Evolutionary conservation across 2,113 vertebrate species (phyloP).

Genomic region (Centropus unirufus): DNA sequence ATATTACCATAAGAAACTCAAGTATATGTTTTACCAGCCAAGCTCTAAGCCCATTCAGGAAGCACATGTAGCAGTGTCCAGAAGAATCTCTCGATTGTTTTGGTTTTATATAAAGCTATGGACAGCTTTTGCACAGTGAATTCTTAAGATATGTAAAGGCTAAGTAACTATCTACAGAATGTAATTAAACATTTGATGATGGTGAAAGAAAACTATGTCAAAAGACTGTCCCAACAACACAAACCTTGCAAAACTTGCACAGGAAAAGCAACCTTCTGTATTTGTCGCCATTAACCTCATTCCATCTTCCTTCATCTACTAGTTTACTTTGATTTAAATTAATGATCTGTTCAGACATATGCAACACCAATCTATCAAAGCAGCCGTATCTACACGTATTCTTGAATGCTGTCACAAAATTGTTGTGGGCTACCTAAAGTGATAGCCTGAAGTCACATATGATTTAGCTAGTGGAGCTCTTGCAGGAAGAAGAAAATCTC

Average conservation of each 20-base stretch:
- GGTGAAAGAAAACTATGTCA: constrained; percentile 9
- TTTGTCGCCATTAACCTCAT: constrained; percentile 20
- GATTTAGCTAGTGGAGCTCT: background rate
- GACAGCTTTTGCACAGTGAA: constrained; percentile 10
- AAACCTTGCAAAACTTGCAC: constrained; percentile 19
- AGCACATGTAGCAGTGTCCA: background rate
- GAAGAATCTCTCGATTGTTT: constrained; percentile 26
- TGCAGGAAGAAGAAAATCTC: background rate
- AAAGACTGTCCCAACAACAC: background rate
- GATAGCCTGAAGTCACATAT: background rate
- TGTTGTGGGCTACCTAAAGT: background rate
- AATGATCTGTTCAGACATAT: background rate
- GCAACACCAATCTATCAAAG: background rate
- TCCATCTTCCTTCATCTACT: background rate
- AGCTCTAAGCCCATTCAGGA: background rate
- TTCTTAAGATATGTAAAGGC: constrained; percentile 23
- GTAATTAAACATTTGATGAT: constrained; percentile 49
- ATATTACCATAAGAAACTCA: constrained; percentile 14
- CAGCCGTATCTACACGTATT: background rate
- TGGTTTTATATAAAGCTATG: background rate
- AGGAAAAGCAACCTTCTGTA: background rate
- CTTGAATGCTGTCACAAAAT: background rate
- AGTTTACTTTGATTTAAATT: constrained; percentile 25
- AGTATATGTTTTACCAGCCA: background rate
- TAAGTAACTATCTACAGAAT: constrained; percentile 21